These are phyloP conservation scores for Neodiprion virginianus DNA, from an alignment of 1,140 invertebrate genomes.

Conservation along the genomic window DNA sequence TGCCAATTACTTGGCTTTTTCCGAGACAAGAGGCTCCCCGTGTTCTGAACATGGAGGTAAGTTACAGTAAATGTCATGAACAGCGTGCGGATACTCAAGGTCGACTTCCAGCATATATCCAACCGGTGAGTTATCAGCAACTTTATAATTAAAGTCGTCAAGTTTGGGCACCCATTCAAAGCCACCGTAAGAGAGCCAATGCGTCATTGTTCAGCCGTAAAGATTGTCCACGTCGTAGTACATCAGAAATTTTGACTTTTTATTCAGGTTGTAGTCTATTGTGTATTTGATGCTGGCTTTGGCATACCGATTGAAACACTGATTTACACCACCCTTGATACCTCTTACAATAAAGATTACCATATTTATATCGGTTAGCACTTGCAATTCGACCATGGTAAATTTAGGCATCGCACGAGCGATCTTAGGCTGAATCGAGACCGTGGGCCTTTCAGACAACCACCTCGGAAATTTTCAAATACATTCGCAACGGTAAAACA, in stretches of 20 bases:
- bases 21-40: slow-evolving; percentile 34
- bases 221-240: slow-evolving; percentile 65
- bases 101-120: neutral
- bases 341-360: slow-evolving; percentile 48
- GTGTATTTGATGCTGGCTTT: slow-evolving; percentile 23
- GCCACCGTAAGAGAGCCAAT: slow-evolving; percentile 47
- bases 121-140: slow-evolving; percentile 45
- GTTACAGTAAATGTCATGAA: slow-evolving; percentile 25
- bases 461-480: slow-evolving; percentile 5
- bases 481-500: neutral
- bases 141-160: slow-evolving; percentile 40
- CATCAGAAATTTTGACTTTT: slow-evolving; percentile 39
- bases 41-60: slow-evolving; percentile 55
- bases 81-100: slow-evolving; percentile 60
- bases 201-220: slow-evolving; percentile 61
- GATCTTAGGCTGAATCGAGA: slow-evolving; percentile 45
- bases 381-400: slow-evolving; percentile 53
- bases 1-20: slow-evolving; percentile 28
- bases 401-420: slow-evolving; percentile 51
- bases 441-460: slow-evolving; percentile 33
- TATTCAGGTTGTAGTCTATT: slow-evolving; percentile 12
- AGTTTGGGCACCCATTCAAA: slow-evolving; percentile 54
- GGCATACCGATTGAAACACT: slow-evolving; percentile 44
- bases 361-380: slow-evolving; percentile 56
- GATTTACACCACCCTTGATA: slow-evolving; percentile 47